A percentile compares a stretch with the other conserved stretches of the same genome.
Evolutionary conservation across 2,113 vertebrate genomes (phyloP).

Genomic region (Corynorhinus townsendii): DNA sequence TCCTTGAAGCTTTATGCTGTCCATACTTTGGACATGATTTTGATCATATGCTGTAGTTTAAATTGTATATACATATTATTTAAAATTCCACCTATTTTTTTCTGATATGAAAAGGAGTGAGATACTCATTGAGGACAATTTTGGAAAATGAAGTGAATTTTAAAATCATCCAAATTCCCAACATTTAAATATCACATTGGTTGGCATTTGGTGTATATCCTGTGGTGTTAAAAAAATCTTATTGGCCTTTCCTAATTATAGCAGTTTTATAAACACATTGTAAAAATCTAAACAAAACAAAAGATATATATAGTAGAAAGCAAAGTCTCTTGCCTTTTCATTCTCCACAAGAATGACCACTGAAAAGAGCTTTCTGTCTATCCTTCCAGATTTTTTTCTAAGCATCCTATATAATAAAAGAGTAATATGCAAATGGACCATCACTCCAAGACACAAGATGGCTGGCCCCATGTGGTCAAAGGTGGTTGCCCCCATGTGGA

Average conservation of each 20-base stretch:
- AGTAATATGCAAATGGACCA: too few relatives aligned
- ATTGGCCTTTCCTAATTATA: neutral
- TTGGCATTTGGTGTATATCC: neutral
- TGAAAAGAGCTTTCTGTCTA: neutral
- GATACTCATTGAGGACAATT: neutral
- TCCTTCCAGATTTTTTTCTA: neutral
- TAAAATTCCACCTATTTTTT: constrained; percentile 8
- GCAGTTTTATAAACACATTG: neutral
- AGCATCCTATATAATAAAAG: neutral
- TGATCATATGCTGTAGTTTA: constrained; percentile 20
- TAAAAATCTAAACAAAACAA: neutral
- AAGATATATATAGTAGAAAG: neutral
- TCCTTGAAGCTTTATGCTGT: neutral
- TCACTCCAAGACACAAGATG: too few relatives aligned
- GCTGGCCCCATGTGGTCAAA: too few relatives aligned
- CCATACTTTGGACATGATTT: neutral
- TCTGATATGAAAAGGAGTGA: constrained; percentile 12
- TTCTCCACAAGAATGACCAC: neutral
- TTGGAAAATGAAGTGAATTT: neutral
- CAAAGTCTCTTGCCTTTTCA: neutral
- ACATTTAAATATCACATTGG: neutral
- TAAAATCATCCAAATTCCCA: neutral
- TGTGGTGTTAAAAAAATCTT: neutral
- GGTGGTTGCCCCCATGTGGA: too few relatives aligned
- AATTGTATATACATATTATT: constrained; percentile 8